Base-by-base conservation (phyloP, 1,140 invertebrate genomes). In the Zophobas atratus region DNA sequence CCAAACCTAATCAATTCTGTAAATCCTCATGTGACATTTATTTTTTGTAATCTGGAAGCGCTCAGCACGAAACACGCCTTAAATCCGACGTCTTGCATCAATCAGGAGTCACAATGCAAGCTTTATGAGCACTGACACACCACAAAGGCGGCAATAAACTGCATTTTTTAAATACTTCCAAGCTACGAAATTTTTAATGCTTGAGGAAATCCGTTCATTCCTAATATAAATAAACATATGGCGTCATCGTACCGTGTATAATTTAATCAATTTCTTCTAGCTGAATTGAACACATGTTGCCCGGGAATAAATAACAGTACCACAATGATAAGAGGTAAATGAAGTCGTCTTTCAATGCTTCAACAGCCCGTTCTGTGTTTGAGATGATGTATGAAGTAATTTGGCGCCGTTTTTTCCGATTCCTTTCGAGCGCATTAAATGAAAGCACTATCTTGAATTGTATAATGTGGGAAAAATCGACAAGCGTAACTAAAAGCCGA, bases 101-200 rank as follows among this genome's bases (percentile, higher is more conserved):
- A 81, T 82, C 81, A 82, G 70, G 56, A 43, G 70, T 79, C 77
- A 82, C 81, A 82, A 82, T 82, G 79, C 79, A 76, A 75, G 80
- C 79, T 80, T 82, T 82, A 82, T 82, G 81, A 78, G 73, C 77
- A 82, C 78, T 82, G 81, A 82, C 81, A 77, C 73, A 39, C 33
- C 39, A 46, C 60, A 67, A 43, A 43, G 20, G n/a, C 43, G 8
- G 60, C 20, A 43, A 67, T 67, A 38, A 67, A 43, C 8, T n/a
- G 39, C 60, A 39, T 60, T 60, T 60, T 60, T 60, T 60, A 20
- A 57, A 60, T 6, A 33, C 32, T 33, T 56, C 20, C 20, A 32
- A 8, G 6, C 55, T 4, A 4, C 43, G 3, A 2, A 51, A 63
- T 43, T 48, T 43, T 32, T 43, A 43, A 41, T 20, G 20, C 3